Evolutionary conservation across 1,140 invertebrate species (phyloP), one percentile per base, ranked within the genome.

Genomic region (Drosophila simulans): DNA sequence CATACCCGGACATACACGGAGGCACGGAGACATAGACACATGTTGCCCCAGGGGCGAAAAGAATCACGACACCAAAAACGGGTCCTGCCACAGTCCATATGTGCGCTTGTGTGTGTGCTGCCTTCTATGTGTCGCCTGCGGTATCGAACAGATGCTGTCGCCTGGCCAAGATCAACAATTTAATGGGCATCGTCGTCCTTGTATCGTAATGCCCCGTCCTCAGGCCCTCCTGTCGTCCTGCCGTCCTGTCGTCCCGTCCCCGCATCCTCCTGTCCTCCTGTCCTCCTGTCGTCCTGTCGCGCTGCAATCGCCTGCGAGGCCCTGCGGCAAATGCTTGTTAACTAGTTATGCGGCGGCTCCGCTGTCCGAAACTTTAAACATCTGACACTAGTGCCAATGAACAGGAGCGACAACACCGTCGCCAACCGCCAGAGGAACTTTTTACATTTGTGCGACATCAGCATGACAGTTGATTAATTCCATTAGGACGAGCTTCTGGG

Each of bases 391-490:
- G 56, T 66, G 71, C 65, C 80, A 76, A 84, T 71, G 52, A 70
- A 48, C 63, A 60, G 55, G 17, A 35, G 53, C 20, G n/a, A 11
- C 20, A n/a, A 27, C 31, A 35, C 12, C 65, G 11, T 5, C 62
- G 4, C 25, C 27, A 37, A 25, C 34, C 15, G 58, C 48, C 22
- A 11, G 40, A 17, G 17, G 11, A 72, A 80, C 37, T 77, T 68
- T 74, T 60, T 40, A 53, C 25, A 42, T 74, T 59, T 63, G 58
- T 81, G 66, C 69, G 70, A 84, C 70, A 75, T 83, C 75, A 66
- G 80, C 80, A 79, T 84, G 80, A 83, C 80, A 76, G 66, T 83
- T 69, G 75, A 56, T 79, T 77, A 81, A 77, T 84, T 86, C 66
- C 63, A 81, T 86, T 81, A 77, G 66, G 31, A 51, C 15, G 35